A percentile compares a stretch with the other conserved stretches of the same genome.
These are phyloP conservation scores for Dendrophyllia cribrosa DNA, from an alignment of 64 coral and sea anemone genomes.

Conservation along the genomic window DNA sequence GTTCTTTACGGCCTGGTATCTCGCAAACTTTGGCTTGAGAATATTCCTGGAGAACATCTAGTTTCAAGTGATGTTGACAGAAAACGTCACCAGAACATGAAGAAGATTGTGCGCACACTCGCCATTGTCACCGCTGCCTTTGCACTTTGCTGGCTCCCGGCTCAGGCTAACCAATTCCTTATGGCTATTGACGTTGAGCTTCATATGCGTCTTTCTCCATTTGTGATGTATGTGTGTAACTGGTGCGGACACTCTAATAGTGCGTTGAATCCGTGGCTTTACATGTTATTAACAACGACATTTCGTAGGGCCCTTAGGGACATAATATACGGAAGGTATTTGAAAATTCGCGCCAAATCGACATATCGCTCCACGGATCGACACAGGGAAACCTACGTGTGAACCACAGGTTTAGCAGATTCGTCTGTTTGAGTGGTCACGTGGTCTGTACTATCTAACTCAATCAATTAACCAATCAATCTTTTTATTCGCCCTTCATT, in stretches of 20 bases:
- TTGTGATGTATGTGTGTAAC: constrained; percentile 1
- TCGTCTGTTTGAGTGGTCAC: too few relatives aligned
- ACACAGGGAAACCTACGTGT: too few relatives aligned
- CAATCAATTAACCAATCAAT: too few relatives aligned
- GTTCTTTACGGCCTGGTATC: background rate
- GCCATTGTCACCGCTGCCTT: constrained; percentile 34
- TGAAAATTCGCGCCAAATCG: background rate
- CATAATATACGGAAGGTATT: background rate
- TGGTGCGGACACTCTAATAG: constrained; percentile 53
- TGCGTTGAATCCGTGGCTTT: constrained; percentile 32
- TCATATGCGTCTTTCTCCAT: background rate
- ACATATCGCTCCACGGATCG: too few relatives aligned
- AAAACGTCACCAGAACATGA: background rate
- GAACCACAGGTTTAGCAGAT: too few relatives aligned
- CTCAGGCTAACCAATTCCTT: constrained; percentile 44
- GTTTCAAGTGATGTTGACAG: background rate
- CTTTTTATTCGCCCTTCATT: too few relatives aligned
- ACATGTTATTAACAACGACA: constrained; percentile 24
- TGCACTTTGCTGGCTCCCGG: constrained; percentile 42
- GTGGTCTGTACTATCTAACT: too few relatives aligned
- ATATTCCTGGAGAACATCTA: background rate
- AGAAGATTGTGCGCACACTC: constrained; percentile 20
- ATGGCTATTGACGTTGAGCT: background rate
- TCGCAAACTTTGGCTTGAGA: background rate
- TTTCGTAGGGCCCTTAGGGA: constrained; percentile 18